These are phyloP conservation scores for Sabatieria punctata DNA, from an alignment of 2,888 invertebrate species.

Conservation along the genomic window DNA sequence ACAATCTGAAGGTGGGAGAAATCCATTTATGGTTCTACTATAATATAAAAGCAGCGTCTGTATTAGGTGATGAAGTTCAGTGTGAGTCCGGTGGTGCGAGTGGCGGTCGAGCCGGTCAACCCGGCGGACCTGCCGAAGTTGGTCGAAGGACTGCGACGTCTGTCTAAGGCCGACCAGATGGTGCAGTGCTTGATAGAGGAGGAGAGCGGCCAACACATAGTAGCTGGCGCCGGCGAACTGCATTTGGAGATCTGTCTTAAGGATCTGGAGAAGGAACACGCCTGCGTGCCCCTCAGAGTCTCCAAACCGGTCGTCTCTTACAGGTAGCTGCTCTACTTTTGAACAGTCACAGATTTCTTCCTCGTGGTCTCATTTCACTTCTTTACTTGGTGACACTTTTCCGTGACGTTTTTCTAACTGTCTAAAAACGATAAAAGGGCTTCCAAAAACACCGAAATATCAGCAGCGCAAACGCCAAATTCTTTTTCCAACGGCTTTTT, in stretches of 20 bases:
- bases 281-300: constrained; percentile 12
- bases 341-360: too few relatives aligned
- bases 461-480: too few relatives aligned
- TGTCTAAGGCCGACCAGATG: constrained; percentile 15
- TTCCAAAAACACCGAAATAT: too few relatives aligned
- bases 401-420: too few relatives aligned
- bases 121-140: constrained; percentile 13
- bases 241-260: constrained; percentile 17
- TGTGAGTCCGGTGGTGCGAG: constrained; percentile 15
- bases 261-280: constrained; percentile 14
- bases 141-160: constrained; percentile 13
- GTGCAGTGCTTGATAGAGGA: constrained; percentile 12
- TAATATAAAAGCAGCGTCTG: neutral
- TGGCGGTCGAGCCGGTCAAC: constrained; percentile 13
- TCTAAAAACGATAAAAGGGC: too few relatives aligned
- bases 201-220: constrained; percentile 12
- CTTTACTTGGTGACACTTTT: too few relatives aligned
- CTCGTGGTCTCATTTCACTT: too few relatives aligned
- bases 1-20: constrained; percentile 8
- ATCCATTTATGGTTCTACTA: too few relatives aligned
- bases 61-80: constrained; percentile 11
- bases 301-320: constrained; percentile 15
- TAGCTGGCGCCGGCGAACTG: constrained; percentile 17
- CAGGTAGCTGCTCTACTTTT: constrained; percentile 3
- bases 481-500: too few relatives aligned